These are phyloP conservation scores for Romanogobio albipinnatus DNA, from an alignment of 2,113 vertebrate genomes.

Conservation along the genomic window DNA sequence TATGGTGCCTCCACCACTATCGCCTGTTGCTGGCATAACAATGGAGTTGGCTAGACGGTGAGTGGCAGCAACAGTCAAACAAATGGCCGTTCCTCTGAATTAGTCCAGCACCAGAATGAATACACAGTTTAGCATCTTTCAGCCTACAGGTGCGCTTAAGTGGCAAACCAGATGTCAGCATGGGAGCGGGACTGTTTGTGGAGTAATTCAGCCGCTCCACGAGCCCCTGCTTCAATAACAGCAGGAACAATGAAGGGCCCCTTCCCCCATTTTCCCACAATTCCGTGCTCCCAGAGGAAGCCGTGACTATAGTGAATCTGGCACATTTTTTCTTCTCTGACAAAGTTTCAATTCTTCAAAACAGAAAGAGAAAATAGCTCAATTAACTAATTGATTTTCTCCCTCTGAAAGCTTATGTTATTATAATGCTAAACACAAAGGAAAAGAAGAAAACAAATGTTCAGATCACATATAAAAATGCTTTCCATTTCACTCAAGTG, in stretches of 20 bases:
- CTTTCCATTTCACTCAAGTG: neutral
- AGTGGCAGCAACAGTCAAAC: slow-evolving; percentile 79
- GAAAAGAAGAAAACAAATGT: neutral
- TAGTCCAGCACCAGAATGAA: slow-evolving; percentile 71
- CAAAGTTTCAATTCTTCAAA: slow-evolving; percentile 22
- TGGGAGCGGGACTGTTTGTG: slow-evolving; percentile 78
- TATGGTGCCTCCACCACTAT: slow-evolving; percentile 92
- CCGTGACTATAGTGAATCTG: slow-evolving; percentile 60
- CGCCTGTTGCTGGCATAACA: slow-evolving; percentile 94
- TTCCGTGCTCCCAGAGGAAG: slow-evolving; percentile 58
- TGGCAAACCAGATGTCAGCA: slow-evolving; percentile 86
- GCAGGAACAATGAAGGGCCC: slow-evolving; percentile 76
- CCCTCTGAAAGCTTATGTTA: neutral
- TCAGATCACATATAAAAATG: neutral
- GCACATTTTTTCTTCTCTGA: slow-evolving; percentile 29
- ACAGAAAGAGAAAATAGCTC: neutral
- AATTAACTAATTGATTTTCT: neutral
- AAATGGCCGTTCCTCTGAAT: slow-evolving; percentile 74
- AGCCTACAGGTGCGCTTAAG: slow-evolving; percentile 81
- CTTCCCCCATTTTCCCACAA: slow-evolving; percentile 57
- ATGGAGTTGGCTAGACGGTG: slow-evolving; percentile 82
- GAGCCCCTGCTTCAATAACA: slow-evolving; percentile 70
- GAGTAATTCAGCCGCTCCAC: slow-evolving; percentile 75
- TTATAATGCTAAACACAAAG: neutral
- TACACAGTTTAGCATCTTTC: slow-evolving; percentile 81